Percentiles rank a stretch among this genome's conserved stretches.
phyloP scores from a whole-genome alignment of 2,888 invertebrate genomes.

The Aspidapion aeneum region DNA sequence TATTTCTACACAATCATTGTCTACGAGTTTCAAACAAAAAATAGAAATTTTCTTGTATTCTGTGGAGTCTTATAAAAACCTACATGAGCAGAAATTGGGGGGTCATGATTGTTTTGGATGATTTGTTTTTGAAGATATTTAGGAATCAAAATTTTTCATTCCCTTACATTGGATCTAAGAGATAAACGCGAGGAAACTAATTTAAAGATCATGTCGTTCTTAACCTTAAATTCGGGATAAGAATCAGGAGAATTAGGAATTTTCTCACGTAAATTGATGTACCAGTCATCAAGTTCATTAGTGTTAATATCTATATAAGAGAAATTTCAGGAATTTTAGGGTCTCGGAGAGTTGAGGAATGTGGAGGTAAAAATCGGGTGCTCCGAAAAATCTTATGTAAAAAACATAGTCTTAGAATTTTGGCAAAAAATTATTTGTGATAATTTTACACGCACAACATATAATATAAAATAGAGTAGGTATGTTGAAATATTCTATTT shows the following conservation, averaged over 20 bases:
- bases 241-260: not conserved
- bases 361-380: too few species aligned
- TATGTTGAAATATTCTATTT: too few species aligned
- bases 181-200: not conserved
- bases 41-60: too few species aligned
- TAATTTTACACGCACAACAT: too few species aligned
- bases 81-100: slow-evolving; percentile 22
- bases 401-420: too few species aligned
- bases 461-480: too few species aligned
- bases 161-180: slow-evolving; percentile 10
- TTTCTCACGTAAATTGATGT: not conserved
- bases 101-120: slow-evolving; percentile 7
- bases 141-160: slow-evolving; percentile 26
- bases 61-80: slow-evolving; percentile 27
- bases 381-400: too few species aligned
- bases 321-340: too few species aligned
- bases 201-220: not conserved
- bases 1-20: too few species aligned
- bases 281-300: not conserved
- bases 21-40: too few species aligned
- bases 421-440: too few species aligned
- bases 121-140: slow-evolving; percentile 17
- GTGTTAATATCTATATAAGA: not conserved
- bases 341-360: not conserved
- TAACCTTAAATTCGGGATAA: not conserved